Evolutionary conservation across 2,888 invertebrate species (phyloP).

Genomic region (Pogonocherus hispidulus): DNA sequence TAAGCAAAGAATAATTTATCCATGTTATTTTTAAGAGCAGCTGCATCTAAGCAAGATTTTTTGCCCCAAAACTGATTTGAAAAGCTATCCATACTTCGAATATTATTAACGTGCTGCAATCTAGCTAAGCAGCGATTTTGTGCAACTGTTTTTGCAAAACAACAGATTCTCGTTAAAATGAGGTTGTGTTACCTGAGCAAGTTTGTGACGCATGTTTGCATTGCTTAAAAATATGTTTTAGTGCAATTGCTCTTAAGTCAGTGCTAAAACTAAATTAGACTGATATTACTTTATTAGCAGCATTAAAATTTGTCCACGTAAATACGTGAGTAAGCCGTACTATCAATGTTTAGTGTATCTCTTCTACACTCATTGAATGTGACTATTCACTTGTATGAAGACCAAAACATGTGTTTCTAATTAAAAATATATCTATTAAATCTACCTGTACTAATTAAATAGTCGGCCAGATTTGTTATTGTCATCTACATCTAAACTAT

Average conservation of each 20-base stretch:
- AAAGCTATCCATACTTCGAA: not conserved
- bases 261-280: constrained; percentile 36
- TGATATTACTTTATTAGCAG: constrained; percentile 35
- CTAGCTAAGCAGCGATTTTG: no score
- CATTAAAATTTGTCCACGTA: constrained; percentile 38
- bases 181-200: no score
- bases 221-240: not conserved
- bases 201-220: not conserved
- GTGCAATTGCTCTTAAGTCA: constrained; percentile 28
- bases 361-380: constrained; percentile 44
- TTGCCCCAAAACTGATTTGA: not conserved
- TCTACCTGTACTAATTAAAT: constrained; percentile 29
- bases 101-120: no score
- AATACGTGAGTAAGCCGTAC: constrained; percentile 54
- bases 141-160: no score
- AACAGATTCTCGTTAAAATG: no score
- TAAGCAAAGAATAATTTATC: constrained; percentile 23
- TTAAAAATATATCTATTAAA: constrained; percentile 33
- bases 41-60: constrained; percentile 11
- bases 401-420: constrained; percentile 42
- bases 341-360: constrained; percentile 50
- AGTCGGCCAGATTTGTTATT: constrained; percentile 40
- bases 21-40: constrained; percentile 30
- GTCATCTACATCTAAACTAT: constrained; percentile 28
- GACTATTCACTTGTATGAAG: constrained; percentile 44